Evolutionary conservation across 2,797 vertebrate genomes (phyloP), one percentile per base, ranked within the genome.

Genomic region (Netta rufina): DNA sequence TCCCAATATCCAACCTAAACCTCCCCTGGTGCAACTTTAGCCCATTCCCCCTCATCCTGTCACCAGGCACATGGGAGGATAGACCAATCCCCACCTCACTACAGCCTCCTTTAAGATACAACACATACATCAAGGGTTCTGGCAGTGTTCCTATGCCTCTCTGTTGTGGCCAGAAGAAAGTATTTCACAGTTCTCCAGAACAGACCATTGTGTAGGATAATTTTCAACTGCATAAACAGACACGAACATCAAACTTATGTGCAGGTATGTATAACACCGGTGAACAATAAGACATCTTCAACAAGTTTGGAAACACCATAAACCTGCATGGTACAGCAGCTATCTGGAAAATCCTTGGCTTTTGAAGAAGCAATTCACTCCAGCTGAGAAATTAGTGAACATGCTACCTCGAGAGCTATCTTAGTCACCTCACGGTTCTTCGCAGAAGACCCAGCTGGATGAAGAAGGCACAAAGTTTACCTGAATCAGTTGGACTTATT

Each of bases 201-300:
- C 9, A 33, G 28, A 71, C 2, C 6, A 28, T 2, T n/a, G 28
- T 24, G 15, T 21, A 67, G 14, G 10, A 25, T 16, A 64, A 39
- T 67, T 72, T 36, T 32, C 24, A 54, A 21, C 30, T 87, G 49
- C 49, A 69, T 33, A 27, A 81, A 87, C 36, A 65, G 9, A 9
- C 47, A 25, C n/a, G 28, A 43, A 74, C 10, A 51, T 13, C 17
- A 54, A 47, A 45, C 0, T 2, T 38, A 71, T 15, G 70, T 21
- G 27, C 25, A 71, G 38, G 16, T 5, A 83, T 1, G 1, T 38
- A 53, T 0, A 45, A 14, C 24, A 58, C 25, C 45, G 32, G 53
- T 9, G 56, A 58, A 58, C 25, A 12, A 28, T 4, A 1, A 76
- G 30, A 66, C 6, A 72, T 9, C 21, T 75, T 78, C 62, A 62